A percentile compares a stretch with the other conserved stretches of the same genome.
phyloP scores from a whole-genome alignment of 1,140 invertebrate species.

The Dysdera silvatica region DNA sequence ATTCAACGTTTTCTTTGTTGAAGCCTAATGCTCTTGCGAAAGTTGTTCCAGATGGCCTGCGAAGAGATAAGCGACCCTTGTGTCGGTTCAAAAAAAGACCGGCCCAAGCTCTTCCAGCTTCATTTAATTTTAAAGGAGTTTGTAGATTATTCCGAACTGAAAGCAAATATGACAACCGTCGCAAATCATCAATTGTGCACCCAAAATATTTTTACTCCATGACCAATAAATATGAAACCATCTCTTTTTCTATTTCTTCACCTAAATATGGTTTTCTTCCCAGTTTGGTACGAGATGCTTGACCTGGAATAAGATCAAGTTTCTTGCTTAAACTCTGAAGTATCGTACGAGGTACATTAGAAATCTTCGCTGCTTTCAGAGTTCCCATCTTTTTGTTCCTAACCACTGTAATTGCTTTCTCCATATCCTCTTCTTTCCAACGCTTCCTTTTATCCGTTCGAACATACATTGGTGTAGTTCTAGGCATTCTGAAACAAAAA shows the following conservation, averaged over 20 bases:
- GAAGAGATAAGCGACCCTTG: background rate
- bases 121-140: background rate
- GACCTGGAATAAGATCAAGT: background rate
- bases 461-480: too few species aligned
- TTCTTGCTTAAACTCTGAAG: background rate
- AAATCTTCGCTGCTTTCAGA: background rate
- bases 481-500: too few species aligned
- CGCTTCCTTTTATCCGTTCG: too few species aligned
- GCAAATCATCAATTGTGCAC: background rate
- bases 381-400: background rate
- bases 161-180: background rate
- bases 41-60: background rate
- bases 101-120: background rate
- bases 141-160: background rate
- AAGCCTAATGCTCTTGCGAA: background rate
- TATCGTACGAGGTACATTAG: background rate
- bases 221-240: background rate
- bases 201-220: background rate
- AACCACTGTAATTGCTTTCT: background rate
- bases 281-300: background rate
- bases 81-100: background rate
- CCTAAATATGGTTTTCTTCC: background rate
- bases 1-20: constrained; percentile 13
- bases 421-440: background rate
- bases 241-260: background rate